Conservation (phyloP, 2,888 invertebrate genomes). For the Bedellia somnulentella region DNA sequence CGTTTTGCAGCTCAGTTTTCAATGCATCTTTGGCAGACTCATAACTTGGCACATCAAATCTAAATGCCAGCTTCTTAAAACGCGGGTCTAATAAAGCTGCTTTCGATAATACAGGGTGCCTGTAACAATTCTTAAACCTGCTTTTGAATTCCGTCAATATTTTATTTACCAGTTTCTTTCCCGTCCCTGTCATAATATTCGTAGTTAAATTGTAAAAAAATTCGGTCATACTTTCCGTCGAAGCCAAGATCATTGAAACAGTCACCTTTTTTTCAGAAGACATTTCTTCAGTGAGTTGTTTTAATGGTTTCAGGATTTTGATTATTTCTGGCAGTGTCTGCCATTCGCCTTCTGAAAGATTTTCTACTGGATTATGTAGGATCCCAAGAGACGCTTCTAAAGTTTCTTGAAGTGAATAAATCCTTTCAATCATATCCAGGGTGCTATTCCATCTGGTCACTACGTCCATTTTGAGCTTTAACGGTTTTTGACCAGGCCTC, state of each 20-base stretch:
- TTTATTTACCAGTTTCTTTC: constrained; percentile 4
- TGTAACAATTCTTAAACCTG: constrained; percentile 14
- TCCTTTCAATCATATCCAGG: constrained; percentile 14
- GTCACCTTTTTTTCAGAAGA: constrained; percentile 13
- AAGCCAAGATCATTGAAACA: constrained; percentile 13
- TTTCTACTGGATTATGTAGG: constrained; percentile 13
- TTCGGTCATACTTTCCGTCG: constrained; percentile 10
- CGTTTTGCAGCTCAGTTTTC: constrained; percentile 14
- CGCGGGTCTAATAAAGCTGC: constrained; percentile 12
- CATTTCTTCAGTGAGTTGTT: constrained; percentile 14
- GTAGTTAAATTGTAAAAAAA: constrained; percentile 10
- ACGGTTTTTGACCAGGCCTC: constrained; percentile 9
- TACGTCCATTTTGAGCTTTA: constrained; percentile 12
- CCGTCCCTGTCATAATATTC: constrained; percentile 9
- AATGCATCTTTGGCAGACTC: constrained; percentile 13
- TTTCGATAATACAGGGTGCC: constrained; percentile 12
- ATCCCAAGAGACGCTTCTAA: constrained; percentile 13
- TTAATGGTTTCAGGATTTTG: constrained; percentile 13
- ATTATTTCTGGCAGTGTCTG: constrained; percentile 14
- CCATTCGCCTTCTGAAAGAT: constrained; percentile 13
- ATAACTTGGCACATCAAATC: constrained; percentile 12
- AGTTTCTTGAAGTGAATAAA: constrained; percentile 13
- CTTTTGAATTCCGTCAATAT: constrained; percentile 12
- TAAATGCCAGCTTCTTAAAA: constrained; percentile 14
- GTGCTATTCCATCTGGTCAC: constrained; percentile 14